Evolutionary conservation across 1,140 invertebrate genomes (phyloP).

Genomic region (Drosophila littoralis): DNA sequence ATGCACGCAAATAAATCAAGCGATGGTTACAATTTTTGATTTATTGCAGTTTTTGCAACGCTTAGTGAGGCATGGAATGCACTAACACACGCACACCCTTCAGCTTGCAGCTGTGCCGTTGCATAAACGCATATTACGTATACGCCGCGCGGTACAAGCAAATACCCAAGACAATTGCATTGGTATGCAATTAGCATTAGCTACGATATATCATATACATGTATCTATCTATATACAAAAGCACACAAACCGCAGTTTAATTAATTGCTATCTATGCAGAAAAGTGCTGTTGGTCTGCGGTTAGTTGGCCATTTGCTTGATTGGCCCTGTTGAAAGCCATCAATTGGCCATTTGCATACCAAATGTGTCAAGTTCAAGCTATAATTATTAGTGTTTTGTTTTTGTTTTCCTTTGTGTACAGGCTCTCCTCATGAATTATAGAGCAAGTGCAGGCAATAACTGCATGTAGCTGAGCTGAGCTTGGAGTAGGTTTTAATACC

Average conservation of each 20-base stretch:
- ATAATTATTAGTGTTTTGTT: background rate
- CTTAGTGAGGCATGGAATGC: slow-evolving; percentile 25
- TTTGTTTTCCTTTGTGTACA: slow-evolving; percentile 18
- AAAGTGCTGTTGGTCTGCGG: slow-evolving; percentile 8
- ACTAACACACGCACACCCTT: slow-evolving; percentile 1
- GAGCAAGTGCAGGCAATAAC: background rate
- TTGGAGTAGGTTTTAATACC: background rate
- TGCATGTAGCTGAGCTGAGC: background rate
- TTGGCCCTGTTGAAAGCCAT: slow-evolving; percentile 27
- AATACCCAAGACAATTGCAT: slow-evolving; percentile 15
- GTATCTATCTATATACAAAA: slow-evolving; percentile 3
- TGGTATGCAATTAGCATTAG: slow-evolving; percentile 13
- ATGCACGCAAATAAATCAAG: slow-evolving; percentile 45
- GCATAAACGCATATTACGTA: slow-evolving; percentile 52
- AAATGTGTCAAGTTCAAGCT: slow-evolving; percentile 64
- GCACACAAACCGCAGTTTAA: slow-evolving; percentile 1
- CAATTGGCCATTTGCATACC: slow-evolving; percentile 58
- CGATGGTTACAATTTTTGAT: slow-evolving; percentile 38
- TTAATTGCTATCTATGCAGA: slow-evolving; percentile 26
- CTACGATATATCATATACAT: background rate
- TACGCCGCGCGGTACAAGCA: slow-evolving; percentile 33
- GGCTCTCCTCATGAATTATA: slow-evolving; percentile 12
- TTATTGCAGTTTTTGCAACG: slow-evolving; percentile 38
- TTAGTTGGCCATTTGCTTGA: slow-evolving; percentile 38
- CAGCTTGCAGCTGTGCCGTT: slow-evolving; percentile 13